Evolutionary conservation across 2,113 vertebrate species (phyloP).

Genomic region (Notarius quadriscutis): DNA sequence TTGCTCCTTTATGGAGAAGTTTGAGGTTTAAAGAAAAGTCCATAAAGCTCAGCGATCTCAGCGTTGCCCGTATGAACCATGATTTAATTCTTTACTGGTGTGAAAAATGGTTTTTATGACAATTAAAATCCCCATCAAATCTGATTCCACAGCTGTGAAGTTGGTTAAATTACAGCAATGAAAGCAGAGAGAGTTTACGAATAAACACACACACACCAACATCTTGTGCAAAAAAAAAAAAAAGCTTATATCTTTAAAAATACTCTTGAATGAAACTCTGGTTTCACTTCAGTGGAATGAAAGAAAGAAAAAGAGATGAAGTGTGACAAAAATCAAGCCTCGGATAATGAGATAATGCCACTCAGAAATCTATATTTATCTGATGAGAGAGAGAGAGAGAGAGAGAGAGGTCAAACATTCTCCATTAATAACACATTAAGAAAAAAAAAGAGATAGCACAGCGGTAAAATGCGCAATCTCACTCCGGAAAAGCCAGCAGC

Average conservation of each 20-base stretch:
- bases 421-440: neutral
- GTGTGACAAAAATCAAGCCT: neutral
- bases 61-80: neutral
- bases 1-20: neutral
- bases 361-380: too few relatives aligned
- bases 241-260: too few relatives aligned
- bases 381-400: too few relatives aligned
- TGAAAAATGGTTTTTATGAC: neutral
- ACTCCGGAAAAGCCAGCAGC: conserved; percentile 28
- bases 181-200: neutral
- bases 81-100: neutral
- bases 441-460: neutral
- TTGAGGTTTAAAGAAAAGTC: neutral
- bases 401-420: neutral
- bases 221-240: neutral
- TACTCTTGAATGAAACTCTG: too few relatives aligned
- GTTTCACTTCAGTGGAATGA: too few relatives aligned
- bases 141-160: neutral
- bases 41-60: neutral
- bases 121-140: too few relatives aligned
- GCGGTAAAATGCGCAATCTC: conserved; percentile 2
- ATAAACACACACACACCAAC: too few relatives aligned
- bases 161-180: neutral
- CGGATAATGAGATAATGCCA: too few relatives aligned
- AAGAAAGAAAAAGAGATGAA: neutral